Conservation (phyloP, 2,888 invertebrate genomes). For the Phortica okadai region DNA sequence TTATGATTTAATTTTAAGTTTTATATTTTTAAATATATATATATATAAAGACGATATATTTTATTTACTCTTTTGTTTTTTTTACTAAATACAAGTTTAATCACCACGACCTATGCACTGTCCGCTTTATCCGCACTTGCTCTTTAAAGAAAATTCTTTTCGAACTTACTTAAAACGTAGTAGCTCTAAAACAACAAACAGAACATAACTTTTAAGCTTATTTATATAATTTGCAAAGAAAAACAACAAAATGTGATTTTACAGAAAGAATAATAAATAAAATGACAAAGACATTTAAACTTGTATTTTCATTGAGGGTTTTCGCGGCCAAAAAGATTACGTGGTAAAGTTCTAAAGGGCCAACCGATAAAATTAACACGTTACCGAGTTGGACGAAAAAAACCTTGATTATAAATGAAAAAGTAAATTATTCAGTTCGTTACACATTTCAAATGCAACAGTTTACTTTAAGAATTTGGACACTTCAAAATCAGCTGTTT, state of each 20-base stretch:
- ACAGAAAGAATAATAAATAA: constrained; percentile 15
- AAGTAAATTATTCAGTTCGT: background rate
- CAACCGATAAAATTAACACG: background rate
- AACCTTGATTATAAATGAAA: background rate
- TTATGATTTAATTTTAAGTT: background rate
- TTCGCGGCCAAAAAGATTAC: too few relatives aligned
- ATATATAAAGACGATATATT: background rate
- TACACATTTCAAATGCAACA: background rate
- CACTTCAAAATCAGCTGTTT: background rate
- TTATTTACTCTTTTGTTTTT: background rate
- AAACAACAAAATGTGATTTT: constrained; percentile 19
- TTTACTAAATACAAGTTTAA: background rate
- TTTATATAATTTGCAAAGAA: constrained; percentile 11
- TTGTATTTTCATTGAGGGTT: background rate
- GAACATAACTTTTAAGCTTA: constrained; percentile 3
- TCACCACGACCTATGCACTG: background rate
- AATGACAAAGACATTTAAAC: background rate
- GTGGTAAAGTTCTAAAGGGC: too few relatives aligned
- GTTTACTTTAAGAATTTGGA: background rate
- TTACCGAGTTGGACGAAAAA: background rate
- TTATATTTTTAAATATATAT: constrained; percentile 4
- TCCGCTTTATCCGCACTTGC: background rate
- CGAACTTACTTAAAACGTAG: constrained; percentile 1
- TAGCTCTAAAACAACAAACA: background rate
- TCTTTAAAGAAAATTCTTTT: background rate